Percentiles rank a stretch among this genome's conserved stretches.
These are phyloP conservation scores for Rhodinocichla rosea DNA, from an alignment of 2,113 vertebrate genomes.

Conservation along the genomic window DNA sequence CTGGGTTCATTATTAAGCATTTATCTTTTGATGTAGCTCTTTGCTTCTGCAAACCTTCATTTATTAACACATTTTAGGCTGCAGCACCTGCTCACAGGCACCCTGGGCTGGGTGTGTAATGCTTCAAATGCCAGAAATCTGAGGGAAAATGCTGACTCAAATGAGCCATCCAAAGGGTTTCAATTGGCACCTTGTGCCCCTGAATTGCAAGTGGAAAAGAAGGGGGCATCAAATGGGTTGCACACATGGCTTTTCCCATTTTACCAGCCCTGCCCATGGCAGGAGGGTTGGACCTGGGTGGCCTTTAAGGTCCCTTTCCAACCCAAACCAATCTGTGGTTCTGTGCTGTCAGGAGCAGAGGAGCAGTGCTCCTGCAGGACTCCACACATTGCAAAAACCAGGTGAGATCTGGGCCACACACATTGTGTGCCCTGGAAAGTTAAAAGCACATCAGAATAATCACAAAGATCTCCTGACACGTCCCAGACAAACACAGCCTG, in stretches of 20 bases:
- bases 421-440: background rate
- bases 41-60: background rate
- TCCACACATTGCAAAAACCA: fast-evolving
- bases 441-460: fast-evolving
- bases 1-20: background rate
- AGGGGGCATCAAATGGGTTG: background rate
- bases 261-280: background rate
- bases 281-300: background rate
- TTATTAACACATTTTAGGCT: background rate
- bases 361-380: background rate
- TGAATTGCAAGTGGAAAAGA: background rate
- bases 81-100: background rate
- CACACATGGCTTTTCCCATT: background rate
- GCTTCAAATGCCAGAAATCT: background rate
- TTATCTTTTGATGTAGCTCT: background rate
- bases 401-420: background rate
- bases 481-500: background rate
- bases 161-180: background rate
- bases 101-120: background rate
- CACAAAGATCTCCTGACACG: background rate
- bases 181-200: fast-evolving
- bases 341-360: background rate
- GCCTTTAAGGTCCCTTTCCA: background rate
- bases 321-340: background rate
- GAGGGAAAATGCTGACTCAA: background rate